Conservation (phyloP, 2,888 invertebrate genomes). For the Iphiclides podalirius region DNA sequence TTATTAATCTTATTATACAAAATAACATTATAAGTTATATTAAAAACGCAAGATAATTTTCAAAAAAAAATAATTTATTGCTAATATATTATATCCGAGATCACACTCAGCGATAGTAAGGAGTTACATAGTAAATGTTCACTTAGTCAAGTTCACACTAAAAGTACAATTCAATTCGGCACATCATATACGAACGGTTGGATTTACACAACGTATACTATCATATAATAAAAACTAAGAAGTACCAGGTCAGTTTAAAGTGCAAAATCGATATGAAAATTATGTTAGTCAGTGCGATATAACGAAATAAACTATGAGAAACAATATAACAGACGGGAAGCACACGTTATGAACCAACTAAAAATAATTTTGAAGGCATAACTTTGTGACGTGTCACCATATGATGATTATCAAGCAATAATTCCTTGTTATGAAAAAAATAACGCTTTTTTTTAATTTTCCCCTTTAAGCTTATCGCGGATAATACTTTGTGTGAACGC, state of each 20-base stretch:
- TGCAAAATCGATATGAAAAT: conserved; percentile 35
- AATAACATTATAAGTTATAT: too few relatives aligned
- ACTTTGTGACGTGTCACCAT: neutral
- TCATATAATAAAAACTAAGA: conserved; percentile 1
- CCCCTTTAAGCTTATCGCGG: neutral
- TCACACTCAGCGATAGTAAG: conserved; percentile 62
- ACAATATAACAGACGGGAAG: conserved; percentile 39
- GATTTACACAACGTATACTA: neutral
- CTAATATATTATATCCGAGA: conserved; percentile 54
- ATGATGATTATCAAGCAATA: neutral
- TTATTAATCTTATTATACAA: too few relatives aligned
- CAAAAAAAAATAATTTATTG: conserved; percentile 64
- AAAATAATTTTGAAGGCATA: conserved; percentile 6
- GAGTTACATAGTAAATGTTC: conserved; percentile 33
- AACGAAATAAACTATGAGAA: conserved; percentile 55
- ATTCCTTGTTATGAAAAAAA: neutral
- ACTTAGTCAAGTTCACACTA: conserved; percentile 31
- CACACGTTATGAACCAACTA: conserved; percentile 30
- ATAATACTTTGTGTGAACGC: neutral
- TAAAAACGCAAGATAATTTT: conserved; percentile 22
- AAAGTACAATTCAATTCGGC: conserved; percentile 20
- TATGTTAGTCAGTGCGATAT: conserved; percentile 36
- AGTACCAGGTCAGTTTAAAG: conserved; percentile 1
- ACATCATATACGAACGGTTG: conserved; percentile 2
- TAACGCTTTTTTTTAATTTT: neutral